Evolutionary conservation across 1,140 invertebrate genomes (phyloP), one percentile per base, ranked within the genome.

Genomic region (Wasmannia auropunctata): DNA sequence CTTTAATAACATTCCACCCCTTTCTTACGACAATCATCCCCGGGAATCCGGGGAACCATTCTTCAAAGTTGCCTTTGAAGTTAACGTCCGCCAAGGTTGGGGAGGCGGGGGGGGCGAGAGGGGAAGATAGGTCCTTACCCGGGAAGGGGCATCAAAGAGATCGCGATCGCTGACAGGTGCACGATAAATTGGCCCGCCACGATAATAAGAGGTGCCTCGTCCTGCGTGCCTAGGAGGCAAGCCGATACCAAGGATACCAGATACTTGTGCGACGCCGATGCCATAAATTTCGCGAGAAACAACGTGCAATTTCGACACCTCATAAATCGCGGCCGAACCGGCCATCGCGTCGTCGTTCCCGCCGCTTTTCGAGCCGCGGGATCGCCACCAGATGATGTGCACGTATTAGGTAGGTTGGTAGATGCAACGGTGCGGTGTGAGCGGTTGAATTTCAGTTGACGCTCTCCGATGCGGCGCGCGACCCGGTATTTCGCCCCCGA

Each of bases 241-340:
- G 58, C 22, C 60, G 85, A 85, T 86, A 86, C 54, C 65, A 46
- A n/a, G 72, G 85, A 88, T 88, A 81, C 51, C 28, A 31, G 86
- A 90, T 90, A 90, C 79, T 86, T 69, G 72, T 49, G 49, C 70
- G 40, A 43, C 62, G 46, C 28, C 67, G 79, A 83, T 87, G 74
- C 85, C 87, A 87, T 90, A 89, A 90, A 90, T 89, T 90, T 88
- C 25, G 62, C 28, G 49, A 58, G 87, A 72, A 92, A 88, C 83
- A 92, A 91, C 90, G 83, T 85, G 90, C 88, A 92, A 92, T 93
- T 92, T 93, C 92, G 91, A 88, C 92, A 92, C 92, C 87, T 92
- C 91, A 88, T 92, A 92, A 92, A 91, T 93, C 86, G 40, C 46
- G 31, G 63, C 25, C 79, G 51, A 49, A 22, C n/a, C 67, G 49